Conservation (phyloP, 2,113 vertebrate species). For the human region DNA sequence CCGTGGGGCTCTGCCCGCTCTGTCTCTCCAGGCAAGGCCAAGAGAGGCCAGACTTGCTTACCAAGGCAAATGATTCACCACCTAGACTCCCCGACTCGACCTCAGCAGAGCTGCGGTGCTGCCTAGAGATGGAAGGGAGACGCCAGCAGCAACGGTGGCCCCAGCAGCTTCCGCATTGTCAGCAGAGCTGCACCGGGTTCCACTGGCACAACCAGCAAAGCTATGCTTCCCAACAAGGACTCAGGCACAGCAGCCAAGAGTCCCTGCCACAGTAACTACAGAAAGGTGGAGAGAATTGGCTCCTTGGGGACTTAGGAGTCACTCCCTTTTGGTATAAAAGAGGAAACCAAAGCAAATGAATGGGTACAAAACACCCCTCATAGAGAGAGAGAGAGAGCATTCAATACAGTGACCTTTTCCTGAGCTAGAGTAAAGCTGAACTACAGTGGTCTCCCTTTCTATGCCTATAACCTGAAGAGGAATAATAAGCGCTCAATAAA, state of each 20-base stretch:
- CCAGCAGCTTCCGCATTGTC: neutral
- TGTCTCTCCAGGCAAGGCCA: neutral
- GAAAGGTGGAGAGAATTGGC: neutral
- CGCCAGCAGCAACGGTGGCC: neutral
- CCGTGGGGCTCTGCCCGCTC: neutral
- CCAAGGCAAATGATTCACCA: slow-evolving; percentile 57
- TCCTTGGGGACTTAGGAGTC: neutral
- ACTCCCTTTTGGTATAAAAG: neutral
- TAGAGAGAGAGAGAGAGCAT: neutral
- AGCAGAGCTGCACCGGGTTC: neutral
- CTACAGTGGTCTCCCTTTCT: neutral
- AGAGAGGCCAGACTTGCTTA: slow-evolving; percentile 63
- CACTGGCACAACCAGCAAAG: neutral
- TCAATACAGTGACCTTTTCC: neutral
- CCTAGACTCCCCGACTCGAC: neutral
- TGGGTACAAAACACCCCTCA: neutral
- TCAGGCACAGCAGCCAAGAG: neutral
- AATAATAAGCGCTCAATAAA: neutral
- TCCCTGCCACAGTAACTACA: neutral
- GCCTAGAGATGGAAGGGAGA: neutral
- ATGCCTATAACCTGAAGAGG: neutral
- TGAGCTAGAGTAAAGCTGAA: neutral
- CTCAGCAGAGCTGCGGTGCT: slow-evolving; percentile 58
- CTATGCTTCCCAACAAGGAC: neutral
- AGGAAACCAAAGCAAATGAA: neutral